Evolutionary conservation across 2,797 vertebrate species (phyloP), one percentile per base, ranked within the genome.

Genomic region (Cheirogaleus major): DNA sequence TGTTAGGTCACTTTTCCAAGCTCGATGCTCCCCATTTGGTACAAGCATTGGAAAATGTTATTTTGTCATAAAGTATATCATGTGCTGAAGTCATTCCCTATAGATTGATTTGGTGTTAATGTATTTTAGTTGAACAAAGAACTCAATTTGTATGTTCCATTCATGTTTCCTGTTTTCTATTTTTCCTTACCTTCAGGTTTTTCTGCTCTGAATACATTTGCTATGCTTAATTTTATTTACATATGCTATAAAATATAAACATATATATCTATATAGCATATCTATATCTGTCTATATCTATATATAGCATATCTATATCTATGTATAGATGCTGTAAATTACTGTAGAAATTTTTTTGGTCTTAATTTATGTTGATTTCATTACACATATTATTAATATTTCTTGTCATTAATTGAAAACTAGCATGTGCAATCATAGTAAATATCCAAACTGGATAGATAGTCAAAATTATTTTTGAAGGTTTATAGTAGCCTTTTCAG

Each of bases 1-100:
- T 2, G 0, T 93, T 72, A 63, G 88, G 78, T 76, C 80, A 82
- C 63, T 96, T 96, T 95, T 97, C 79, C 65, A 91, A 76, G 48
- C 67, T 87, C 80, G 43, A 72, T 93, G n/a, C 55, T 52, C 32
- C 59, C 41, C 88, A 70, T 88, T 92, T 88, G 88, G 41, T 92
- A 76, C 10, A n/a, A 91, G 32, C 30, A 63, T 78, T 50, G 82
- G 59, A 67, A 78, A 79, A 27, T 41, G 15, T 59, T n/a, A 85
- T 70, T 93, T 61, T 89, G 72, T 79, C 75, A 89, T 89, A 93
- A 89, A 97, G 30, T 52, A 25, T 32, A 72, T 25, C 41, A 83
- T 82, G 45, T 59, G 45, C 67, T 75, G 11, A 91, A 93, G 50
- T 63, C 57, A 65, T 91, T 97, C 55, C 55, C 67, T 70, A 63